These are phyloP conservation scores for Cyprinodon variegatus DNA, from an alignment of 2,113 vertebrate species.

Conservation along the genomic window DNA sequence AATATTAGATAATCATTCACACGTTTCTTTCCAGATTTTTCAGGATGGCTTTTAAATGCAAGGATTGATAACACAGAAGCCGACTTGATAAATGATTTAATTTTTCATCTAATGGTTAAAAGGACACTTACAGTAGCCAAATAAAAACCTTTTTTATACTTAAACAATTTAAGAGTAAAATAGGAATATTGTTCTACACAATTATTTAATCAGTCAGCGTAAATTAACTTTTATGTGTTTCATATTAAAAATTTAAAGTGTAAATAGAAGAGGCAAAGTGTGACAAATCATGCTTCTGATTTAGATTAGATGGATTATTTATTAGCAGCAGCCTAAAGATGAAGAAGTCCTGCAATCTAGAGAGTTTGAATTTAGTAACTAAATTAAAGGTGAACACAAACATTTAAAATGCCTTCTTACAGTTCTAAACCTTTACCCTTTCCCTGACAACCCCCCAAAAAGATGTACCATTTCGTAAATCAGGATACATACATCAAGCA, in stretches of 20 bases:
- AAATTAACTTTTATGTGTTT: neutral
- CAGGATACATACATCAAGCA: too few relatives aligned
- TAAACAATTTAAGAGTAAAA: too few relatives aligned
- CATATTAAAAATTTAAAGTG: neutral
- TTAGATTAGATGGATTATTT: neutral
- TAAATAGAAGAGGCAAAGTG: neutral
- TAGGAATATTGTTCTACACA: too few relatives aligned
- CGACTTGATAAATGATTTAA: neutral
- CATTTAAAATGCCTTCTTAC: neutral
- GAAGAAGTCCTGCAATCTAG: neutral
- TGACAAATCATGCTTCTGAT: neutral
- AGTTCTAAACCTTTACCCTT: neutral
- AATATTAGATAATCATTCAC: too few relatives aligned
- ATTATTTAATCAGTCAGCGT: neutral
- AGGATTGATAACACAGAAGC: too few relatives aligned
- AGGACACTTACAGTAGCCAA: neutral
- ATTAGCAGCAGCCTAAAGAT: neutral
- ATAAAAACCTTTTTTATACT: neutral
- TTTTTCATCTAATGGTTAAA: neutral
- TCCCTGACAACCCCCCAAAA: neutral
- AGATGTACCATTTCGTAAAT: neutral
- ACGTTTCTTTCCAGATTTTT: too few relatives aligned
- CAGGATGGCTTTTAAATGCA: too few relatives aligned
- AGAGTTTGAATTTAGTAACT: neutral
- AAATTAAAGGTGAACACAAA: neutral